A percentile compares a stretch with the other conserved stretches of the same genome.
Conservation (phyloP, 2,888 invertebrate genomes). For the Catocala fraxini region DNA sequence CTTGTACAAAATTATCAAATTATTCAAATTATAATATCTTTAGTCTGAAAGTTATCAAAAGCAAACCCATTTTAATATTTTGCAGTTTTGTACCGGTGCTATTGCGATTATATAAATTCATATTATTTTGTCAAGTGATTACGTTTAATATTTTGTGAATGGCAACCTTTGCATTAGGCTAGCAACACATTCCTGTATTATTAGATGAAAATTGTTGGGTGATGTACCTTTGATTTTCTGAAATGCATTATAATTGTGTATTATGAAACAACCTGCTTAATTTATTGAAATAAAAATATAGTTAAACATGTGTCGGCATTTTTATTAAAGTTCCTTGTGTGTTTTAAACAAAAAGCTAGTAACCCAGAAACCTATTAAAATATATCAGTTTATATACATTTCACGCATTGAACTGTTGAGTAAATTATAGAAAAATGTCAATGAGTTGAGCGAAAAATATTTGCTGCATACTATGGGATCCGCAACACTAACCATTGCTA, state of each 20-base stretch:
- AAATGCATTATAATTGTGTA: slow-evolving; percentile 65
- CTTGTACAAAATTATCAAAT: slow-evolving; percentile 20
- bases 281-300: slow-evolving; percentile 82
- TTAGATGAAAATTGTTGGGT: slow-evolving; percentile 55
- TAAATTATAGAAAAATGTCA: too few relatives aligned
- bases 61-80: slow-evolving; percentile 13
- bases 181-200: slow-evolving; percentile 67
- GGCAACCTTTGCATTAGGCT: slow-evolving; percentile 49
- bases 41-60: slow-evolving; percentile 8
- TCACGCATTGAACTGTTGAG: too few relatives aligned
- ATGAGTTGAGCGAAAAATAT: too few relatives aligned
- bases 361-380: too few relatives aligned
- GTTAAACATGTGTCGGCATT: slow-evolving; percentile 56
- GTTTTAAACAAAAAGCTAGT: too few relatives aligned
- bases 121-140: slow-evolving; percentile 23
- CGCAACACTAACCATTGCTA: too few relatives aligned
- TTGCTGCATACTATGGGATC: too few relatives aligned
- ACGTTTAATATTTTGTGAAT: slow-evolving; percentile 27
- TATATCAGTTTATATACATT: too few relatives aligned
- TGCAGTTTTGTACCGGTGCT: slow-evolving; percentile 38
- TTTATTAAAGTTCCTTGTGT: slow-evolving; percentile 10
- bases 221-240: slow-evolving; percentile 53
- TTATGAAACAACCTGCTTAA: slow-evolving; percentile 76
- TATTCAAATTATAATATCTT: slow-evolving; percentile 5
- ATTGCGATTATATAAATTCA: slow-evolving; percentile 28